A percentile compares a stretch with the other conserved stretches of the same genome.
phyloP scores from a whole-genome alignment of 2,888 invertebrate genomes.

The Caenorhabditis sp. region DNA sequence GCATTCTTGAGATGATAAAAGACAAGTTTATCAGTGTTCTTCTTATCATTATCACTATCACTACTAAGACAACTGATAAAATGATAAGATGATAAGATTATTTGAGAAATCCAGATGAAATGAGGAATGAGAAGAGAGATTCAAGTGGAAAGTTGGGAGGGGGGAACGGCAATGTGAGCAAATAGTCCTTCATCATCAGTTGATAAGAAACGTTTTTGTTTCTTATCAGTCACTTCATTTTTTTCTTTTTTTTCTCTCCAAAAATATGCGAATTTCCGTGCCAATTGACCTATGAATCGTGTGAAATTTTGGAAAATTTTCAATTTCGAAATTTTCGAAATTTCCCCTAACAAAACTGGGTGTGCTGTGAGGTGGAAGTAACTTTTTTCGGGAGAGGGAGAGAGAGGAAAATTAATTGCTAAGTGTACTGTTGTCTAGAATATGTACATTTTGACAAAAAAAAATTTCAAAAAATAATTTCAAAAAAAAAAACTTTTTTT shows the following conservation, averaged over 20 bases:
- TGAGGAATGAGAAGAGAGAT: background rate
- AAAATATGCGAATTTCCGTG: too few relatives aligned
- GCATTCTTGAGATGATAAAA: background rate
- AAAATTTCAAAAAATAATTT: too few relatives aligned
- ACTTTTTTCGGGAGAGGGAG: constrained; percentile 1
- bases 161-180: background rate
- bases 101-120: background rate
- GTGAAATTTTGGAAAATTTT: background rate
- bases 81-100: too few relatives aligned
- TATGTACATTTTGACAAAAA: too few relatives aligned
- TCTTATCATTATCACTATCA: too few relatives aligned
- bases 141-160: background rate
- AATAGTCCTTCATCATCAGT: too few relatives aligned
- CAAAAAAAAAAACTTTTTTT: too few relatives aligned
- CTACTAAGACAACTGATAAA: too few relatives aligned
- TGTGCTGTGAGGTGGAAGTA: constrained; percentile 6
- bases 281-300: background rate
- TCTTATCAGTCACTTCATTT: too few relatives aligned
- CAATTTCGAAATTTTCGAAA: background rate
- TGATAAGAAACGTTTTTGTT: background rate
- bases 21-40: constrained; percentile 12
- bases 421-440: too few relatives aligned
- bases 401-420: too few relatives aligned
- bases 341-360: background rate
- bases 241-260: too few relatives aligned